Percentiles rank a stretch among this genome's conserved stretches.
Conservation (phyloP, 1,140 invertebrate genomes). For the Drosophila azteca region DNA sequence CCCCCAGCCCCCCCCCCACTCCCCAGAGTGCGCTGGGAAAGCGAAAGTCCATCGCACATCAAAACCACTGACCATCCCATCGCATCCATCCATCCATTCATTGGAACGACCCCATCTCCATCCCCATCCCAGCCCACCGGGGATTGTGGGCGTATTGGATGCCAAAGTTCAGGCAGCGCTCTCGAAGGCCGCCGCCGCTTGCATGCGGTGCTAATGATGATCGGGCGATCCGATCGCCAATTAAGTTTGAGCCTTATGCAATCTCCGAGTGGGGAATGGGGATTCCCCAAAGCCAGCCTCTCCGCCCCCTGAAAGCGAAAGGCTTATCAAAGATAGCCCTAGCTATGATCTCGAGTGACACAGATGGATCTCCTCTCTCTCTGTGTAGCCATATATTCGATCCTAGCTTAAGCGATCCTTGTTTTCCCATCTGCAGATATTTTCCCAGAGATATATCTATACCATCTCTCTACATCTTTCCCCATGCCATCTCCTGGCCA, state of each 20-base stretch:
- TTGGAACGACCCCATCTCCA: not conserved
- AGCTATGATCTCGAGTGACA: no score
- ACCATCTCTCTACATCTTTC: no score
- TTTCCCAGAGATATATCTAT: no score
- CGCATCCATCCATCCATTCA: conserved; percentile 4
- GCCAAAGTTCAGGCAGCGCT: conserved; percentile 52
- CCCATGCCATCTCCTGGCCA: conserved; percentile 5
- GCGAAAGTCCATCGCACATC: conserved; percentile 60
- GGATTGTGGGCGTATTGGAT: conserved; percentile 19
- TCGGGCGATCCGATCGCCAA: conserved; percentile 32
- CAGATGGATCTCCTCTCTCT: no score
- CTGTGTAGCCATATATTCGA: no score
- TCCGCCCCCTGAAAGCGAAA: no score
- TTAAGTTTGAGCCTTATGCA: conserved; percentile 44
- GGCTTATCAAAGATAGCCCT: no score
- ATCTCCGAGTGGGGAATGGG: conserved; percentile 3
- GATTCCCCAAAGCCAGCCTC: no score
- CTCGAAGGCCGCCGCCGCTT: conserved; percentile 24
- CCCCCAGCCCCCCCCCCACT: not conserved
- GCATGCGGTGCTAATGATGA: conserved; percentile 63
- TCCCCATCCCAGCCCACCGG: not conserved
- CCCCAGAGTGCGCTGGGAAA: conserved; percentile 38
- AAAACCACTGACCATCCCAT: not conserved
- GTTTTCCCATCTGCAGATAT: no score
- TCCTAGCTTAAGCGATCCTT: no score